These are phyloP conservation scores for Hippocampus kuda DNA, from an alignment of 2,797 vertebrate species.

Conservation along the genomic window DNA sequence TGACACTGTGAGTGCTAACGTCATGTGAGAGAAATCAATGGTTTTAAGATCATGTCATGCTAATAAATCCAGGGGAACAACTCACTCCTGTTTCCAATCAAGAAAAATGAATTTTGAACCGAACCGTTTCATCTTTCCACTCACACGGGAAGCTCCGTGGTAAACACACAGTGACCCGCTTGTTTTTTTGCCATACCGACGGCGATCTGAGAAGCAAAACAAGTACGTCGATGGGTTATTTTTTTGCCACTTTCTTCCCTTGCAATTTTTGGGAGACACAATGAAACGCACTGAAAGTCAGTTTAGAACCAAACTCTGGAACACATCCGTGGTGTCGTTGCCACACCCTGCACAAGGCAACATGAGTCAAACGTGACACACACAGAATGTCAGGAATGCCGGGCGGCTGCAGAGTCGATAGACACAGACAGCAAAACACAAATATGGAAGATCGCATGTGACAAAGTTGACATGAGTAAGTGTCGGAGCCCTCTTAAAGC, in stretches of 20 bases:
- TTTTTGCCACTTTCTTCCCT: background rate
- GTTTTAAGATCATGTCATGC: background rate
- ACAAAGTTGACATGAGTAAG: constrained; percentile 11
- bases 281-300: background rate
- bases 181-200: background rate
- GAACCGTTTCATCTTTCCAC: background rate
- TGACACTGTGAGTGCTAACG: background rate
- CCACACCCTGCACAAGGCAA: constrained; percentile 37
- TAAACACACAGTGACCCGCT: background rate
- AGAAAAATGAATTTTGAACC: background rate
- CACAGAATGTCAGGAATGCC: constrained; percentile 49
- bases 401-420: constrained; percentile 32
- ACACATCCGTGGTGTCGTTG: constrained; percentile 39
- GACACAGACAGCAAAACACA: constrained; percentile 36
- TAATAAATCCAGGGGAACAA: background rate
- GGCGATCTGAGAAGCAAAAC: background rate
- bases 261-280: background rate
- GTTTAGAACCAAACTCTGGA: background rate
- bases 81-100: background rate
- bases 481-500: background rate
- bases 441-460: constrained; percentile 4
- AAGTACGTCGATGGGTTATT: background rate
- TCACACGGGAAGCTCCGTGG: background rate
- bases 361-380: constrained; percentile 25
- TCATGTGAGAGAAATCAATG: background rate